Conservation (phyloP, 37 sponge, comb jelly and placozoan genomes). For the Agelas oroides region DNA sequence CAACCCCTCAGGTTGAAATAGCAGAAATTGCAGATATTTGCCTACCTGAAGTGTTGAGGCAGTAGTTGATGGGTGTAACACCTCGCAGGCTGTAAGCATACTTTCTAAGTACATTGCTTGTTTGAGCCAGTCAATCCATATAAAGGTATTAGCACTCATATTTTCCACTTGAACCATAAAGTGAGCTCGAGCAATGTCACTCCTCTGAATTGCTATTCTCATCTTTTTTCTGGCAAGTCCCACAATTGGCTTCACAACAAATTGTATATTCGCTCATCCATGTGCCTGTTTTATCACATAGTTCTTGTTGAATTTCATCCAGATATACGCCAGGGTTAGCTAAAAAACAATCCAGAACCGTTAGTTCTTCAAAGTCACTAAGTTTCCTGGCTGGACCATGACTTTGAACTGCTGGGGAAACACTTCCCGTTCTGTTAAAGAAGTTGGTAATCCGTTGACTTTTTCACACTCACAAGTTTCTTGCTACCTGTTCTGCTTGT, state of each 20-base stretch:
- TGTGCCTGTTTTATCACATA: conserved; percentile 18
- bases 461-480: not conserved
- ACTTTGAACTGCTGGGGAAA: not conserved
- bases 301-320: too few species aligned
- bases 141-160: too few species aligned
- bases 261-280: not conserved
- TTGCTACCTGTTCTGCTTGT: not conserved
- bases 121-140: conserved; percentile 17
- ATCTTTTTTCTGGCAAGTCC: conserved; percentile 15
- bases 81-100: conserved; percentile 21
- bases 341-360: too few species aligned
- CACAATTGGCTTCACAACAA: conserved; percentile 11
- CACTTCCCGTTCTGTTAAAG: not conserved
- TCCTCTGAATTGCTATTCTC: not conserved
- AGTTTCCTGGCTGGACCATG: not conserved
- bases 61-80: too few species aligned
- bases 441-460: not conserved
- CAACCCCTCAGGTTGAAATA: not conserved
- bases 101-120: not conserved
- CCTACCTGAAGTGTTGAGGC: not conserved
- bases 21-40: not conserved
- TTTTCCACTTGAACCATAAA: too few species aligned
- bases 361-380: too few species aligned
- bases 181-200: too few species aligned
- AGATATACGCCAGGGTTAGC: too few species aligned